These are phyloP conservation scores for Denticeps clupeoides DNA, from an alignment of 2,797 vertebrate species.

Conservation along the genomic window DNA sequence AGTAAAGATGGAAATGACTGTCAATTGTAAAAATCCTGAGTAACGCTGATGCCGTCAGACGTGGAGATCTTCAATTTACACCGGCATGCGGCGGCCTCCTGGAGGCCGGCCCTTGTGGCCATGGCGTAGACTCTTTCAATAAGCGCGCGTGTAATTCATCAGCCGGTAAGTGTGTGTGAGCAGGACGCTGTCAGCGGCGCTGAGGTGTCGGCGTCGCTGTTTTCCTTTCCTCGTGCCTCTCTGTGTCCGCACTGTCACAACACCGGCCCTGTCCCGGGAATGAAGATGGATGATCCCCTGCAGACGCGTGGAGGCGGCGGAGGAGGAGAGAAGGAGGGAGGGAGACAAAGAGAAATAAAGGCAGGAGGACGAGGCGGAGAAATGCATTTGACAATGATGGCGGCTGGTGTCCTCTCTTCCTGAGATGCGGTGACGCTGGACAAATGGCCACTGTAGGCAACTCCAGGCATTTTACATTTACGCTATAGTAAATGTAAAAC, in stretches of 20 bases:
- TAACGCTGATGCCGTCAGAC: no score
- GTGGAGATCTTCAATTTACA: no score
- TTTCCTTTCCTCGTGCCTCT: constrained; percentile 51
- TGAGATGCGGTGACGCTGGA: no score
- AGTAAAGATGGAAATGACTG: no score
- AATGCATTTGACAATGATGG: no score
- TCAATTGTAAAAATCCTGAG: no score
- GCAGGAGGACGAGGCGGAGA: not conserved
- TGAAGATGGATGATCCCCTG: constrained; percentile 65
- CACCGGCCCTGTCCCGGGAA: constrained; percentile 55
- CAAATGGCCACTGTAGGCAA: no score
- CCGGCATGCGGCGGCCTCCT: no score
- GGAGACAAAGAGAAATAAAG: constrained; percentile 28
- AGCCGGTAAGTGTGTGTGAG: constrained; percentile 5
- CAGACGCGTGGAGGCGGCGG: constrained; percentile 17
- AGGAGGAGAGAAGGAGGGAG: constrained; percentile 26
- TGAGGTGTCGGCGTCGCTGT: constrained; percentile 21
- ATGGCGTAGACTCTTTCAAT: not conserved
- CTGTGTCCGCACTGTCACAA: constrained; percentile 62
- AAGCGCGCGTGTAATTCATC: constrained; percentile 3
- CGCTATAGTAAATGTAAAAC: no score
- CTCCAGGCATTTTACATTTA: no score
- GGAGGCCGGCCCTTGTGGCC: no score
- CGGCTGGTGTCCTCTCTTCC: no score
- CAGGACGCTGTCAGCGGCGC: constrained; percentile 3